Conservation (phyloP, 2,113 vertebrate species). For the Pagrus major region DNA sequence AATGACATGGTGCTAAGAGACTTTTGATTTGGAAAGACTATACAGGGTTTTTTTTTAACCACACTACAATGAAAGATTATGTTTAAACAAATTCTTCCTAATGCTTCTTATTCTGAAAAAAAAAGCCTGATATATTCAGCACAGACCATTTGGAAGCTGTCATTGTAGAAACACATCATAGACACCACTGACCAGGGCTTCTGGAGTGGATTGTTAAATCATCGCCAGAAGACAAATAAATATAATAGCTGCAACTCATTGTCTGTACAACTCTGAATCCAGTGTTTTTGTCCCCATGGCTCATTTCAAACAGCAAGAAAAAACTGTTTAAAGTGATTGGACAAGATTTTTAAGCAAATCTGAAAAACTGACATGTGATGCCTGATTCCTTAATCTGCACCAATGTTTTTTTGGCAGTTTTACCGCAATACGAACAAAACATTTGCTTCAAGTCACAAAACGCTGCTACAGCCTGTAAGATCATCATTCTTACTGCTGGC, state of each 20-base stretch:
- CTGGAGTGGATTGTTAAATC: background rate
- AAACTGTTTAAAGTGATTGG: background rate
- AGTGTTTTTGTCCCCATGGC: background rate
- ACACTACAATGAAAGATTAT: background rate
- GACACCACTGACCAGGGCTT: constrained; percentile 14
- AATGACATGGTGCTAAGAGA: background rate
- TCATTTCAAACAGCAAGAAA: background rate
- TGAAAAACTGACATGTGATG: background rate
- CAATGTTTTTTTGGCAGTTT: background rate
- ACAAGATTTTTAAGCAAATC: background rate
- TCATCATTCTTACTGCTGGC: background rate
- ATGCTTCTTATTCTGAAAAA: background rate
- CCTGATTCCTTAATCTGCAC: background rate
- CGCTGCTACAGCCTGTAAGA: background rate
- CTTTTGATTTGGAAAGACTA: background rate
- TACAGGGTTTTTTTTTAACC: background rate
- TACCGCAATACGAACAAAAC: background rate
- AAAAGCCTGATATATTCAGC: background rate
- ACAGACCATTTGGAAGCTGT: background rate
- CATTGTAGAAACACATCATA: background rate
- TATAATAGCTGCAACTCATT: background rate
- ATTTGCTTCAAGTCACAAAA: background rate
- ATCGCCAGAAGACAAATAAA: background rate
- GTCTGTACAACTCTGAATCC: background rate
- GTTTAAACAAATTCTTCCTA: background rate